Base-by-base conservation (phyloP, 2,113 vertebrate genomes). In the Neodon shergylaensis region DNA sequence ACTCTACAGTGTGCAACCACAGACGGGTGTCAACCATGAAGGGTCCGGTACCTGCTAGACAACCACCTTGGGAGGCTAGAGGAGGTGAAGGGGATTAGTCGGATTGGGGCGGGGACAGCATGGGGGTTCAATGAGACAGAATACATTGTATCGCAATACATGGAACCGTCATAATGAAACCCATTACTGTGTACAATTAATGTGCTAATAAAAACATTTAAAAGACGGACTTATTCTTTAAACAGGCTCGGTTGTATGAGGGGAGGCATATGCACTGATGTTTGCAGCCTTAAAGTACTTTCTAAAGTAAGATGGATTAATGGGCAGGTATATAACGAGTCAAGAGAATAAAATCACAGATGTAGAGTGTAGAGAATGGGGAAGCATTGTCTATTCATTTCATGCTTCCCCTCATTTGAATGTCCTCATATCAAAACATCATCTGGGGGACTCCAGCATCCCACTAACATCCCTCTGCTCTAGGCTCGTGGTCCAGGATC, bases 391-490 rank as follows among this genome's bases (percentile, higher is more conserved):
- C 54, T n/a, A 36, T 21, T 78, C 92, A 78, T 91, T 93, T 91
- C 78, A 74, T 6, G n/a, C 6, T 72, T 82, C 92, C 73, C 44
- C 52, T 82, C 36, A 1, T 58, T 66, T 66, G 6, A 74, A 78
- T 74, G 24, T 83, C 91, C 82, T 91, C 72, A 77, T 33, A 96
- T 74, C 42, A 31, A 78, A 94, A 91, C 21, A 90, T 81, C n/a
- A 88, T 73, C 65, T 82, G 58, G 14, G 42, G 47, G 87, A 90
- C 63, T 81, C 58, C 76, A 31, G 17, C n/a, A 84, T 86, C 83
- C 88, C 44, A 72, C 21, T 58, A 63, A 78, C 14, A 9, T 54
- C 65, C n/a, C 26, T 52, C 42, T 7, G 1, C 44, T 90, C 47
- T 54, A 77, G 21, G 16, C 47, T 72, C 21, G 58, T 47, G 3